Base-by-base conservation (phyloP, 2,888 invertebrate species). In the Plusia festucae region DNA sequence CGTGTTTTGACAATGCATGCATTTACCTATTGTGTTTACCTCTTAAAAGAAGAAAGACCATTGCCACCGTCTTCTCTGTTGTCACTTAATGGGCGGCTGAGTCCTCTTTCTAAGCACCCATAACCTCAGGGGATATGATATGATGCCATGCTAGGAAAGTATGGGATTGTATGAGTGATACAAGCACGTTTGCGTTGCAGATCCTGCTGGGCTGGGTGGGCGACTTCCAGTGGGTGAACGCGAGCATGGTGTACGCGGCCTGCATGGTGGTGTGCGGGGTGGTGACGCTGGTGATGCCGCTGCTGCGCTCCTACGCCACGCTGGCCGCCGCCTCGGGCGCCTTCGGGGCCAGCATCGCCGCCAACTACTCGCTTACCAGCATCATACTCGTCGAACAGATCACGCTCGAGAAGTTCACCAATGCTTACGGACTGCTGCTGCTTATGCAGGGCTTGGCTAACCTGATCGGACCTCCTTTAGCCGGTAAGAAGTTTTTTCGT, bases 361-460 rank as follows among this genome's bases (percentile, higher is more conserved):
- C 98, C 66, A 99, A 99, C 94, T 99, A 98, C 93, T 97, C 98
- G 2, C 96, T 99, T 49, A 98, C 98, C 22, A 98, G 98, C 85
- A 98, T 98, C 83, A 98, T 99, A 74, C 96, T 99, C 65, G 98
- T 99, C 65, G 97, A 99, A 87, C 96, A 98, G 88, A 97, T 99
- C 76, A 97, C 98, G n/a, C 90, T 99, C 78, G 98, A 98, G 89
- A 96, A 97, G 83, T 98, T 99, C 88, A 98, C 98, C 54, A 98
- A 97, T 87, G 98, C 98, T 5, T 99, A 99, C 86, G 99, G 99
- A 0, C 91, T 99, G 80, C 91, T 98, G 82, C 95, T 98, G 85
- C 95, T 99, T 57, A 97, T 98, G 22, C 98, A 99, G 90, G 99
- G 99, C 2, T 91, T 99, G 34, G 98, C 98, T 1, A 99, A 98